Base-by-base conservation (phyloP, 2,113 vertebrate species). In the Agapornis roseicollis region DNA sequence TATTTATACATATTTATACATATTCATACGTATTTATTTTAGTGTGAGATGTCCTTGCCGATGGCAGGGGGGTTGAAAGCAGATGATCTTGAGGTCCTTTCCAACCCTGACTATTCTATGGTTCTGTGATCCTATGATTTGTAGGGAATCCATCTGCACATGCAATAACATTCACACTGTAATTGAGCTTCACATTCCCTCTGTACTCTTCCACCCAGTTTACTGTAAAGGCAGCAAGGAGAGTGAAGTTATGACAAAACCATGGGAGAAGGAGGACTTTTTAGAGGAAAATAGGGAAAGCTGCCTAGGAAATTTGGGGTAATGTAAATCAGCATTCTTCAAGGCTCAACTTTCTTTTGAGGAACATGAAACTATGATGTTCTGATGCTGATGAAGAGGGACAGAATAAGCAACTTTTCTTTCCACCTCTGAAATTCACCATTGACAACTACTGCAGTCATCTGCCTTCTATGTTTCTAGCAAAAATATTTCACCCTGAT, bases 181-280 rank as follows among this genome's bases (percentile, higher is more conserved):
- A 47, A 1, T 0, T 72, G 41, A 71, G 37, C 13, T 28, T 27
- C 37, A 10, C 0, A 0, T 90, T 60, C 11, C 4, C 17, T 58
- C 28, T 46, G 27, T 74, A 87, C 55, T 17, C 9, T 58, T 84
- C 39, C 39, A 79, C 24, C 6, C 17, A 31, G 39, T 85, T 89
- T 89, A 49, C 52, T 6, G 1, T 17, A 7, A 10, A 66, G 41
- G 20, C 12, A 73, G 14, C 31, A 18, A 47, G 46, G 37, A 53
- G 39, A 81, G 68, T 73, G 16, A 79, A 70, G 56, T 64, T 9
- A 24, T 66, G 42, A 35, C 64, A 76, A 78, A 83, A 64, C 5
- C 7, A n/a, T 55, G 44, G 12, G 7, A 68, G 15, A 56, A 65
- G 6, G 23, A 84, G 19, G 16, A 37, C 17, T 46, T 92, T 56